phyloP scores from a whole-genome alignment of 2,797 vertebrate genomes.

The Avahi laniger region DNA sequence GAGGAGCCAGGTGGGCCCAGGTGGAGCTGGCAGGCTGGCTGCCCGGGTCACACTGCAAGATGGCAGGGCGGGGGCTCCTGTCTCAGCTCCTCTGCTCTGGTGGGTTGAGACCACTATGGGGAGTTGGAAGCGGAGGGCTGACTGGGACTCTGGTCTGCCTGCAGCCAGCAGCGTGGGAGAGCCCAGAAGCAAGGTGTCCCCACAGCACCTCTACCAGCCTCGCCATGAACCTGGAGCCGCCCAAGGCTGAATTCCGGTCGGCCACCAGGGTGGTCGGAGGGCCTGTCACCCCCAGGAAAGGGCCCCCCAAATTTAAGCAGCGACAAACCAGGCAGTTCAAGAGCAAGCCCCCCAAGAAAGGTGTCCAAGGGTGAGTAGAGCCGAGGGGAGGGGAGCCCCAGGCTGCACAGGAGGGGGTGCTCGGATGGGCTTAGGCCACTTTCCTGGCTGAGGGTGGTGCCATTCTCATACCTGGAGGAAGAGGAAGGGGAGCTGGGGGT shows the following conservation, averaged over 20 bases:
- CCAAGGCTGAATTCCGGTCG: constrained; percentile 91
- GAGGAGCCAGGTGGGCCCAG: rapidly evolving
- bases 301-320: constrained; percentile 97
- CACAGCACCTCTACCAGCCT: background rate
- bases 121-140: background rate
- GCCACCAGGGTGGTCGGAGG: constrained; percentile 93
- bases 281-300: constrained; percentile 94
- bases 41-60: background rate
- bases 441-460: background rate
- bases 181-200: background rate
- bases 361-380: constrained; percentile 92
- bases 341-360: constrained; percentile 98
- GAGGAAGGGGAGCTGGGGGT: rapidly evolving
- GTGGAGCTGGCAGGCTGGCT: rapidly evolving
- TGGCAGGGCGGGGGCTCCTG: background rate
- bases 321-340: constrained; percentile 97
- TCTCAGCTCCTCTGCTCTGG: background rate
- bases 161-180: background rate
- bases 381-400: too few relatives aligned
- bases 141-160: background rate
- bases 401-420: background rate
- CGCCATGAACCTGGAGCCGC: constrained; percentile 92
- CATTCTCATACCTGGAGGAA: rapidly evolving
- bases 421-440: background rate
- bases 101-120: background rate